phyloP scores from a whole-genome alignment of 1,140 invertebrate genomes.

The Ceratitis capitata region DNA sequence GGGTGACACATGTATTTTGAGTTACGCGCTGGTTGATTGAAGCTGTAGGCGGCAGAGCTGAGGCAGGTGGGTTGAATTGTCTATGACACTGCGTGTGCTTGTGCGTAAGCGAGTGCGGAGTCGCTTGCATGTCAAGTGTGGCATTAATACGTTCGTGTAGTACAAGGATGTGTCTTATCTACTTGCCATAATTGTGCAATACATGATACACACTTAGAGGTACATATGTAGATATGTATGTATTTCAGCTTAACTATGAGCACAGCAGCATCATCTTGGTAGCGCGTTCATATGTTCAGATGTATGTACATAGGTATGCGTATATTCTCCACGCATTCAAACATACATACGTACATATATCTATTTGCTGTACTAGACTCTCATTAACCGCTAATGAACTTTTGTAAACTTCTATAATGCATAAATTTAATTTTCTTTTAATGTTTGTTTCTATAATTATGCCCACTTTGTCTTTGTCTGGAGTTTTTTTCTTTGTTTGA shows the following conservation, averaged over 20 bases:
- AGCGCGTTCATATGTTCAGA: neutral
- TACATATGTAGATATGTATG: neutral
- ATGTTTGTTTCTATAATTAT: neutral
- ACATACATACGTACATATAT: too few relatives aligned
- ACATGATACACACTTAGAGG: neutral
- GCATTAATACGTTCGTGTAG: too few relatives aligned
- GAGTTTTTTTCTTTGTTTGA: neutral
- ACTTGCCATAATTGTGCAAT: neutral
- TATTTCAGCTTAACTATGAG: neutral
- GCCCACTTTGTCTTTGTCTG: too few relatives aligned
- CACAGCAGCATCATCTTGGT: neutral
- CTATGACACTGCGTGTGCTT: neutral
- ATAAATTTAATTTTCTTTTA: neutral
- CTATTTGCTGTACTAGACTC: neutral
- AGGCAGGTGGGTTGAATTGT: neutral
- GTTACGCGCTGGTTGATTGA: neutral
- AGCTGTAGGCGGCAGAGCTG: neutral
- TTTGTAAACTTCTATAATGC: neutral
- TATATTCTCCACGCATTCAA: too few relatives aligned
- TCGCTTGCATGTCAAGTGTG: slow-evolving; percentile 24
- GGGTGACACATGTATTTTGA: neutral
- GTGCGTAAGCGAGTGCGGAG: neutral
- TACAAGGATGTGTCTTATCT: slow-evolving; percentile 25
- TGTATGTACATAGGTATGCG: neutral
- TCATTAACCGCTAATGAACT: slow-evolving; percentile 25